Base-by-base conservation (phyloP, 2,113 vertebrate species). In the Ictalurus furcatus region DNA sequence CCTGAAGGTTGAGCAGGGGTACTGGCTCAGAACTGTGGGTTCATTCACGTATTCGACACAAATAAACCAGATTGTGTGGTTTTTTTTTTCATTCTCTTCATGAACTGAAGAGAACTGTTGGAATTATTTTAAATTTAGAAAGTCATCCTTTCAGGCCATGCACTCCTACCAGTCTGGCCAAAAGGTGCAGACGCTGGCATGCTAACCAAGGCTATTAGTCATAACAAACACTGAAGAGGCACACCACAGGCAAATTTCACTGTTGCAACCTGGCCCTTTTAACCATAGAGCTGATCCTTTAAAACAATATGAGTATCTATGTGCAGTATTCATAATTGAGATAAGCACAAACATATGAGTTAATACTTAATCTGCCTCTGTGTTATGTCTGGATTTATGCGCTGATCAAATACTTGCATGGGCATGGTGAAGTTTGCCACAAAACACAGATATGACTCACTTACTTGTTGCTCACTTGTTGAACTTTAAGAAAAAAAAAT, bases 171-270 rank as follows among this genome's bases (percentile, higher is more conserved):
- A 58, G 80, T 13, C 80, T 44, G 74, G 86, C 40, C n/a, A 65
- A 84, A 83, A 48, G 30, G 37, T 28, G 17, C 2, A 11, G 37
- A 48, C 16, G 13, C 65, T 44, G 25, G 37, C 6, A 37, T 87
- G 58, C 52, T 73, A 69, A n/a, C 30, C 16, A 71, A 88, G 87
- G 34, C 40, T 19, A 37, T 71, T 84, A 83, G 78, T 52, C 78
- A 67, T 81, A 56, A 37, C 65, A 73, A 59, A 58, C 63, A 25
- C 48, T 87, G 52, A 52, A n/a, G 44, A 82, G 52, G 48, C 83
- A 65, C 56, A 23, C 34, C 87, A 59, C 37, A 30, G 65, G 65
- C 44, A 69, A 28, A 84, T 28, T 17, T 48, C 3, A 28, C 59
- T 84, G 83, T 84, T 28, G 81, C 44, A 65, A 17, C 59, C 13